Conservation (phyloP, 2,113 vertebrate species). For the Anthoscopus minutus region DNA sequence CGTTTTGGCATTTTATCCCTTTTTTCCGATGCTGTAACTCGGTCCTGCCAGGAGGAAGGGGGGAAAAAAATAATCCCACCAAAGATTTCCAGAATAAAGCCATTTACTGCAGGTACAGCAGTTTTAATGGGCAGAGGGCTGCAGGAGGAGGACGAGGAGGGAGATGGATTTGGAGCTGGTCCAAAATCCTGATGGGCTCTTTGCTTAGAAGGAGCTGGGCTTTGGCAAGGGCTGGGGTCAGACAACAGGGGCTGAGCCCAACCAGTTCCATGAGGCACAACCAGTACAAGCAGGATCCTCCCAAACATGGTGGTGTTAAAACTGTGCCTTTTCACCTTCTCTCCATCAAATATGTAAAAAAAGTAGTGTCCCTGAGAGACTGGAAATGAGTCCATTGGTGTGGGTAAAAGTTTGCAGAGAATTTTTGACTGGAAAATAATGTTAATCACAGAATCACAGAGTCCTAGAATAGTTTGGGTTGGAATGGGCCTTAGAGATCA, state of each 20-base stretch:
- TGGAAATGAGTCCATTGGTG: neutral
- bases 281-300: neutral
- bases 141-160: neutral
- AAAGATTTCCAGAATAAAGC: neutral
- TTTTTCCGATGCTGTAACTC: constrained; percentile 5
- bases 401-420: neutral
- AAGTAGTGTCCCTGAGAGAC: neutral
- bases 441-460: neutral
- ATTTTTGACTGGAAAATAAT: neutral
- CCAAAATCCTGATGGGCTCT: neutral
- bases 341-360: neutral
- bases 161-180: neutral
- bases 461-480: neutral
- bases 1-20: neutral
- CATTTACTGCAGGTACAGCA: neutral
- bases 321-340: neutral
- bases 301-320: rapidly evolving
- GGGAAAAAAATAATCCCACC: neutral
- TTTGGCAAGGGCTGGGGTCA: neutral
- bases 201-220: neutral
- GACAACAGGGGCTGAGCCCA: neutral
- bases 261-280: neutral
- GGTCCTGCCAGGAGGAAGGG: rapidly evolving
- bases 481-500: neutral
- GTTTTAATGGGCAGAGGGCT: neutral